Evolutionary conservation across 2,888 invertebrate genomes (phyloP).

Genomic region (Pilophorus perplexus): DNA sequence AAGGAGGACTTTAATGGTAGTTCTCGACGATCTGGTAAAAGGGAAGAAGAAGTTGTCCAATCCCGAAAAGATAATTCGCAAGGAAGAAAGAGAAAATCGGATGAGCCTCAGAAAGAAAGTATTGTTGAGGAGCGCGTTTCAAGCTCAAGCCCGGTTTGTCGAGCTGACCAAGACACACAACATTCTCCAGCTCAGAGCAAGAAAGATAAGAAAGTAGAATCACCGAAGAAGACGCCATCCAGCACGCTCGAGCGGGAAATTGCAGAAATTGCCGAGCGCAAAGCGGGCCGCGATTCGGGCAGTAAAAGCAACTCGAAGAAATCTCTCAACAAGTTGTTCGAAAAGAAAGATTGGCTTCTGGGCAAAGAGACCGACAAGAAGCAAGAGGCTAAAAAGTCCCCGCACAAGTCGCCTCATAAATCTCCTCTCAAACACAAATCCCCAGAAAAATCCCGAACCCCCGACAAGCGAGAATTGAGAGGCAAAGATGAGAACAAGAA

Average conservation of each 20-base stretch:
- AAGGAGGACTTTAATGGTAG: constrained; percentile 39
- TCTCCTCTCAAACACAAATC: constrained; percentile 42
- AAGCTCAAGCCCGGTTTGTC: constrained; percentile 36
- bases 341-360: constrained; percentile 55
- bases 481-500: constrained; percentile 36
- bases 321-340: constrained; percentile 60
- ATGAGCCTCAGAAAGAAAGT: constrained; percentile 49
- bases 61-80: constrained; percentile 43
- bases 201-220: constrained; percentile 57
- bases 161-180: constrained; percentile 44
- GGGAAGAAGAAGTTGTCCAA: constrained; percentile 38
- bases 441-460: constrained; percentile 38
- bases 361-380: constrained; percentile 44
- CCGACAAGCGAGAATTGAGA: constrained; percentile 27
- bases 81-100: constrained; percentile 55
- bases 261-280: constrained; percentile 53
- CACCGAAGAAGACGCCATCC: constrained; percentile 24
- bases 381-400: constrained; percentile 39
- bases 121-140: constrained; percentile 40
- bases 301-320: constrained; percentile 54
- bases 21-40: constrained; percentile 44
- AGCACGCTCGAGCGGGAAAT: constrained; percentile 54
- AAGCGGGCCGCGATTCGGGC: constrained; percentile 52
- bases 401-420: constrained; percentile 15
- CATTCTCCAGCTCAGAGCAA: constrained; percentile 49